These are phyloP conservation scores for Phlogophora meticulosa DNA, from an alignment of 2,888 invertebrate species.

Conservation along the genomic window DNA sequence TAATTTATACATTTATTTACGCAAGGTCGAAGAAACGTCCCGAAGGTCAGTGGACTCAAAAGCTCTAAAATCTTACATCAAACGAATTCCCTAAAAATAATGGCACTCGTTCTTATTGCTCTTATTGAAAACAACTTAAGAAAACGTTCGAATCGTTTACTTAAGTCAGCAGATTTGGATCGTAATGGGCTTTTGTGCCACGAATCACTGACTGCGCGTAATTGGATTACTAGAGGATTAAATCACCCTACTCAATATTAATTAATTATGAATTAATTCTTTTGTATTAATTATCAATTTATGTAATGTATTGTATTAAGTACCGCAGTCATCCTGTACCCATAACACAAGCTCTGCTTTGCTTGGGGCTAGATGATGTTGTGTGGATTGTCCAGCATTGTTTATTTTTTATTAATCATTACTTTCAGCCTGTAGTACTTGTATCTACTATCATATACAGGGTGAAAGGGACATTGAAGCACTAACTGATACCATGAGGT, in stretches of 20 bases:
- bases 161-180: slow-evolving; percentile 32
- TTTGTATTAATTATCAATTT: no score
- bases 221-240: slow-evolving; percentile 38
- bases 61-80: neutral
- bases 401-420: neutral
- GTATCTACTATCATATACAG: no score
- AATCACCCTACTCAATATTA: neutral
- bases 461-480: no score
- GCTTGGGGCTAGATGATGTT: no score
- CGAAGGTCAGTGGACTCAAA: slow-evolving; percentile 6
- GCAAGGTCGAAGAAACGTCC: neutral
- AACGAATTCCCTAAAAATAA: slow-evolving; percentile 1
- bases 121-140: slow-evolving; percentile 24
- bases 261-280: no score
- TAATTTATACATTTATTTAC: neutral
- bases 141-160: slow-evolving; percentile 24
- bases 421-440: neutral
- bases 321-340: no score
- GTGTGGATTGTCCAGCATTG: no score
- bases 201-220: slow-evolving; percentile 30
- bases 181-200: slow-evolving; percentile 29
- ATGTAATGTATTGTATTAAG: no score
- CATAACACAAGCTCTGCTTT: no score
- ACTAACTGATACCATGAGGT: no score
- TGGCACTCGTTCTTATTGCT: slow-evolving; percentile 22